Evolutionary conservation across 2,888 invertebrate genomes (phyloP), one percentile per base, ranked within the genome.

Genomic region (Barypeithes pellucidus): DNA sequence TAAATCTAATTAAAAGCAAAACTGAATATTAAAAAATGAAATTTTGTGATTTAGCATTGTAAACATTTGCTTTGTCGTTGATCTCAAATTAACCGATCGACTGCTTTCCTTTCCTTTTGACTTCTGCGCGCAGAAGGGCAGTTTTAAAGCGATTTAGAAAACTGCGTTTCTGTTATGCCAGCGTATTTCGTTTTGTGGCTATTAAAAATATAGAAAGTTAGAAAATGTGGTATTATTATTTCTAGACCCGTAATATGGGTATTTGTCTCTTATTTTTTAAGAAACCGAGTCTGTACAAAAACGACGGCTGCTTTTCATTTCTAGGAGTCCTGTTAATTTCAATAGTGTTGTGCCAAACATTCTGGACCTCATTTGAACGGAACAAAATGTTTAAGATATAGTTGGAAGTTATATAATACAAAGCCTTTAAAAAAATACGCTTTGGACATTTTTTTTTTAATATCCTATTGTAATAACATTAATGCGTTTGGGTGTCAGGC

Each of bases 1-100:
- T 74, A 59, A 62, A 72, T 72, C 54, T 71, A 71, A 62, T 75
- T 61, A 69, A 72, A 52, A 67, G 72, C 72, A 75, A 69, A 65
- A 62, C 39, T 70, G 52, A 68, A 66, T 72, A 71, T 67, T 76
- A 67, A 71, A 29, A 73, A 75, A 67, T 73, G 66, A 76, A 71
- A 68, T 80, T 80, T 83, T 83, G 82, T 84, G 82, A 84, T 84
- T 83, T 81, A 81, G 81, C 78, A 81, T 82, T 82, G 82, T 83
- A 82, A 83, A 83, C 82, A 82, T 79, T 81, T 83, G 83, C 83
- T 83, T 83, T 83, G 79, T 84, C 81, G 82, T 84, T 84, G 84
- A 84, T 84, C 84, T 84, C 84, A 83, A 83, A 78, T 82, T 81
- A 82, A 78, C 77, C 81, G 81, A 83, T 83, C 82, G 82, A 84